These are phyloP conservation scores for Hoplostethus mediterraneus DNA, from an alignment of 2,797 vertebrate species.

Conservation along the genomic window DNA sequence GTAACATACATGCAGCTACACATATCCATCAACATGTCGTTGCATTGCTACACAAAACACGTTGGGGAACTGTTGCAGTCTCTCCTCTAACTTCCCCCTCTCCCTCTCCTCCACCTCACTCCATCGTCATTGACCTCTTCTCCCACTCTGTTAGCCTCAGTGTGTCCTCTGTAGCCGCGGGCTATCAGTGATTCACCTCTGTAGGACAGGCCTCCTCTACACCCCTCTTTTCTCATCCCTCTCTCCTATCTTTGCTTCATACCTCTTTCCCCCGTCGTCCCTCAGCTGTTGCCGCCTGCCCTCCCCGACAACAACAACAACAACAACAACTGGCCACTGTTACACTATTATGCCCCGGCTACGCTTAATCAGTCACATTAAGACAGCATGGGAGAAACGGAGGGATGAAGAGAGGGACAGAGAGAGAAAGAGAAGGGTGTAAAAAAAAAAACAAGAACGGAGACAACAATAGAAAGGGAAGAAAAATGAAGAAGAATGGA, in stretches of 20 bases:
- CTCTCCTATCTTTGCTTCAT: conserved; percentile 22
- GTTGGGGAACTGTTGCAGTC: conserved; percentile 54
- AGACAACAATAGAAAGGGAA: conserved; percentile 4
- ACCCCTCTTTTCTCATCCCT: conserved; percentile 21
- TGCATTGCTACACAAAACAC: conserved; percentile 15
- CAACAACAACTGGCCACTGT: conserved; percentile 63
- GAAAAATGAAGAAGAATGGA: conserved; percentile 12
- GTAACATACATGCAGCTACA: too few species aligned
- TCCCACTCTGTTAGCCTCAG: conserved; percentile 41
- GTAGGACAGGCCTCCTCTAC: conserved; percentile 45
- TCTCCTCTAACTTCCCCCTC: conserved; percentile 37
- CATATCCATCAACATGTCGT: too few species aligned
- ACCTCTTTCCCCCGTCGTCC: conserved; percentile 35
- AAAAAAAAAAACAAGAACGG: neutral
- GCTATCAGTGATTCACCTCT: conserved; percentile 54
- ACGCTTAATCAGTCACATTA: conserved; percentile 67
- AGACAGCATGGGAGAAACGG: conserved; percentile 53
- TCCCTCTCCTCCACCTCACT: conserved; percentile 32
- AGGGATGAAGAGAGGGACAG: conserved; percentile 26
- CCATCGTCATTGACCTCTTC: conserved; percentile 35
- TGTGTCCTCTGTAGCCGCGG: conserved; percentile 36
- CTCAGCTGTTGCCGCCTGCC: conserved; percentile 49
- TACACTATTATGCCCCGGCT: conserved; percentile 58
- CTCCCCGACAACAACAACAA: conserved; percentile 59
- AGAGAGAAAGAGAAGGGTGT: conserved; percentile 4